Base-by-base conservation (phyloP, 2,113 vertebrate species). In the Proteles cristata region DNA sequence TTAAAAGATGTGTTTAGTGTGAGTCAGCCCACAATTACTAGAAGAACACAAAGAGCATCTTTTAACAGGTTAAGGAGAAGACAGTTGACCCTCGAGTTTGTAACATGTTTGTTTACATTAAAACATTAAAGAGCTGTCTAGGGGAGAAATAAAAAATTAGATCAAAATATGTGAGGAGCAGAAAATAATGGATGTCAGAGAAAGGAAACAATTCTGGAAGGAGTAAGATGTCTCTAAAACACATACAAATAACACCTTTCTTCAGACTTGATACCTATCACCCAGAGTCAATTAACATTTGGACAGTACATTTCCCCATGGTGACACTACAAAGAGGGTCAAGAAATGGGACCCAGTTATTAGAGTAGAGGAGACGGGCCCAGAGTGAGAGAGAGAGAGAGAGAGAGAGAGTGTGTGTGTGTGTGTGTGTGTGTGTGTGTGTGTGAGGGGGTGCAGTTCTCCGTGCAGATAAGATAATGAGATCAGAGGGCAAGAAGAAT, bases 151-250 rank as follows among this genome's bases (percentile, higher is more conserved):
- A 71, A 87, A 58, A 91, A 88, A 84, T 82, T 48, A 89, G 33
- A 83, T 82, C 28, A 85, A 96, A 95, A 39, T 55, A 45, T 39
- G 58, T 1, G 11, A 71, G 25, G 12, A 2, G 25, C 69, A 66
- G 66, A 11, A 66, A 97, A 83, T 0, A 15, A 28, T 19, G 33
- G 19, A 45, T 73, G 25, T 55, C 19, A 45, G 65, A 77, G 82
- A 90, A 83, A 93, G 55, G 93, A 92, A 87, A 21, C 35, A 71
- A 26, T 55, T 94, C 45, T 65, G 39, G 63, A 86, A 92, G n/a
- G 26, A 55, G 5, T 45, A 53, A 58, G 31, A 86, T 35, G 21
- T 86, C 63, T 88, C 48, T 90, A 50, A 87, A 85, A 71, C 5
- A 0, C n/a, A 31, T 45, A 84, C 7, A 31, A 73, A 68, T 74